Conservation (phyloP, 2,888 invertebrate genomes). For the Drepanosiphum platanoidis region DNA sequence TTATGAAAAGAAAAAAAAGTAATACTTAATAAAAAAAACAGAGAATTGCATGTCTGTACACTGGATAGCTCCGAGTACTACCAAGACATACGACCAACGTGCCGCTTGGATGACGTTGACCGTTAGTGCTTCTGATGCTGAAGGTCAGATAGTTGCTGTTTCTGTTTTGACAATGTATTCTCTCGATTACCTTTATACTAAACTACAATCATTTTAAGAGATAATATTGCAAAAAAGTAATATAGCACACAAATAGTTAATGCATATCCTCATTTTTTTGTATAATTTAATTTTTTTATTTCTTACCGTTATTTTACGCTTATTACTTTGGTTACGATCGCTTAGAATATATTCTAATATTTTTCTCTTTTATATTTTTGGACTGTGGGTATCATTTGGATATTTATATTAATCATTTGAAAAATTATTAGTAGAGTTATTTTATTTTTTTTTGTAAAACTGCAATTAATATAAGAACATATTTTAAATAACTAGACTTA, state of each 20-base stretch:
- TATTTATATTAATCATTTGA: slow-evolving; percentile 13
- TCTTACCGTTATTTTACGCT: slow-evolving; percentile 35
- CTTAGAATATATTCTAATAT: slow-evolving; percentile 10
- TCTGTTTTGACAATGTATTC: slow-evolving; percentile 9
- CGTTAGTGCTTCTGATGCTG: slow-evolving; percentile 41
- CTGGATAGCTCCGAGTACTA: neutral
- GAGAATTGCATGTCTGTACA: neutral
- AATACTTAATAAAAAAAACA: too few species aligned
- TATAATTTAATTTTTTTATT: slow-evolving; percentile 7
- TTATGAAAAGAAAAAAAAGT: neutral
- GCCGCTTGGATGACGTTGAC: slow-evolving; percentile 41
- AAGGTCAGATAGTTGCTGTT: slow-evolving; percentile 24
- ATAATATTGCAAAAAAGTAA: slow-evolving; percentile 15
- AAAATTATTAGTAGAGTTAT: neutral
- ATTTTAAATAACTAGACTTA: neutral
- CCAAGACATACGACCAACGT: slow-evolving; percentile 24
- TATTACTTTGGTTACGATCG: slow-evolving; percentile 27
- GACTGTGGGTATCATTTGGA: neutral
- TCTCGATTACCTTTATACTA: slow-evolving; percentile 5
- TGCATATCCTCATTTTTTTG: neutral
- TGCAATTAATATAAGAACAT: neutral
- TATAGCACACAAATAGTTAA: neutral
- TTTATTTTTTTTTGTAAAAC: slow-evolving; percentile 7
- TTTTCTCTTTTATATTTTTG: neutral
- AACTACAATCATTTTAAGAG: neutral